phyloP scores from a whole-genome alignment of 2,797 vertebrate genomes.

The Lindbergichthys nudifrons region DNA sequence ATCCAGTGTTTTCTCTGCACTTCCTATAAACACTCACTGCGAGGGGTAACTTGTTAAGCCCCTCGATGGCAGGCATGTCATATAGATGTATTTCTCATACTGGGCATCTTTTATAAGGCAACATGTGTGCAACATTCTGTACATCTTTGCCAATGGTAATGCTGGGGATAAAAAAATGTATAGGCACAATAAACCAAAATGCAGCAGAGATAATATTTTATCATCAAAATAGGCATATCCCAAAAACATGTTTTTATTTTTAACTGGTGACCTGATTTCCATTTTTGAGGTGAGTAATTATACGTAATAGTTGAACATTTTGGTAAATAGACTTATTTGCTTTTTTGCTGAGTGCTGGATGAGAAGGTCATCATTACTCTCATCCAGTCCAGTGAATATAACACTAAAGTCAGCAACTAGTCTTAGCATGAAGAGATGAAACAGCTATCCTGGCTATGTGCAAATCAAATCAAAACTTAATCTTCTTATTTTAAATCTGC shows the following conservation, averaged over 20 bases:
- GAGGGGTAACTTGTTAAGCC: slow-evolving; percentile 18
- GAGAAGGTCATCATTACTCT: background rate
- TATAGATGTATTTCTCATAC: slow-evolving; percentile 47
- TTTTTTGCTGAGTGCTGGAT: slow-evolving; percentile 1
- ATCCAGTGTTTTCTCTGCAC: slow-evolving; percentile 14
- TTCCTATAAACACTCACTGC: slow-evolving; percentile 39
- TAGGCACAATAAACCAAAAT: background rate
- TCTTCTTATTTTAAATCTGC: background rate
- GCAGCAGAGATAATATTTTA: slow-evolving; percentile 12
- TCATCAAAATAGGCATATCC: background rate
- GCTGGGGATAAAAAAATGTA: slow-evolving; percentile 7
- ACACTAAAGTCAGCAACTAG: slow-evolving; percentile 1
- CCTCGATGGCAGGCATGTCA: slow-evolving; percentile 31
- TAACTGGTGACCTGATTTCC: slow-evolving; percentile 7
- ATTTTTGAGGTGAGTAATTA: slow-evolving; percentile 5
- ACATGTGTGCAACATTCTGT: slow-evolving; percentile 11
- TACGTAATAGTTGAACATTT: slow-evolving; percentile 18
- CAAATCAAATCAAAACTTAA: background rate
- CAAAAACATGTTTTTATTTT: slow-evolving; percentile 10
- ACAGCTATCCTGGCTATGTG: background rate
- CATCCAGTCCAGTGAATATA: slow-evolving; percentile 18
- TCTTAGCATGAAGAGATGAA: slow-evolving; percentile 7
- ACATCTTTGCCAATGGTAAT: slow-evolving; percentile 37
- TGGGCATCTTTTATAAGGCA: slow-evolving; percentile 27
- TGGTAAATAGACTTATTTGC: slow-evolving; percentile 1